These are phyloP conservation scores for Threskiornis aethiopicus DNA, from an alignment of 2,797 vertebrate species.

Conservation along the genomic window DNA sequence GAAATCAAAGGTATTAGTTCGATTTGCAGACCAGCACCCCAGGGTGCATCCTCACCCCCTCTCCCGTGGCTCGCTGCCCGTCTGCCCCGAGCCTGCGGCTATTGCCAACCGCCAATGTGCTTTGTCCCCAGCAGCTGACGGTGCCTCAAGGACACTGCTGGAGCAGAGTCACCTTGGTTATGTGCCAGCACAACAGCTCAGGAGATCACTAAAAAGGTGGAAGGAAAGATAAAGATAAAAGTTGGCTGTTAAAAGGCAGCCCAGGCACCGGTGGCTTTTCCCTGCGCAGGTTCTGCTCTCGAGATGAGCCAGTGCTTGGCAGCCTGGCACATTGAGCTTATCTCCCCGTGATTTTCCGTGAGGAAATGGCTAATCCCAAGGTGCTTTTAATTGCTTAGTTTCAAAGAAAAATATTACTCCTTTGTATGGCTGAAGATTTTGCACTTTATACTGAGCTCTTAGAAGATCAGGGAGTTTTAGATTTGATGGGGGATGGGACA, in stretches of 20 bases:
- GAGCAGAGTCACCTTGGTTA: not conserved
- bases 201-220: not conserved
- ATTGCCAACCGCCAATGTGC: not conserved
- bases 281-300: not conserved
- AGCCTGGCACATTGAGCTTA: not conserved
- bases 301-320: not conserved
- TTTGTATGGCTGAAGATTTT: not conserved
- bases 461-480: not conserved
- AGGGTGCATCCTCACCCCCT: not conserved
- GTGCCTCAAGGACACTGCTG: not conserved
- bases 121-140: not conserved
- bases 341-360: not conserved
- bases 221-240: not conserved
- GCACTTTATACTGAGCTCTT: not conserved
- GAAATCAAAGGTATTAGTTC: not conserved
- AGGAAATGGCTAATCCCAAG: not conserved
- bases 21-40: not conserved
- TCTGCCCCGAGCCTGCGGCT: not conserved
- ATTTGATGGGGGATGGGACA: not conserved
- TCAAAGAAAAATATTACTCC: constrained; percentile 30
- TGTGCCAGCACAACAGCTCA: not conserved
- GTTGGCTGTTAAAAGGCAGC: not conserved
- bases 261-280: not conserved
- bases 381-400: constrained; percentile 26
- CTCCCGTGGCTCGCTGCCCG: fast-evolving